phyloP scores from a whole-genome alignment of 2,797 vertebrate genomes.

The Mus minutoides region DNA sequence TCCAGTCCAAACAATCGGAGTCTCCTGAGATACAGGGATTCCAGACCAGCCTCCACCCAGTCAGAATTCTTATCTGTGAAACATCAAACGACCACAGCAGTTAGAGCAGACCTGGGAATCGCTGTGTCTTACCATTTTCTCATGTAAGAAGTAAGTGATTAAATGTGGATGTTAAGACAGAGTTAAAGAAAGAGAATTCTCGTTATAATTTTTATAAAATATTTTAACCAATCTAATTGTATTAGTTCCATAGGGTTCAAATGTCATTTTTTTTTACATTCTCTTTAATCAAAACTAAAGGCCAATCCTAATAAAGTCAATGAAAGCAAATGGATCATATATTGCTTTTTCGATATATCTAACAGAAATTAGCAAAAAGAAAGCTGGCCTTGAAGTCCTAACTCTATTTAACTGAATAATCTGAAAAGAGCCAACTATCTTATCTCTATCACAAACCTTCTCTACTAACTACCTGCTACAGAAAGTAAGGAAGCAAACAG shows the following conservation, averaged over 20 bases:
- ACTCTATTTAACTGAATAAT: neutral
- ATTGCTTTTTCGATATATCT: conserved; percentile 48
- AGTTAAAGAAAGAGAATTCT: conserved; percentile 37
- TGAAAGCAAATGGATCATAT: conserved; percentile 35
- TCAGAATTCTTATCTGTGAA: conserved; percentile 60
- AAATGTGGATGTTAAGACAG: neutral
- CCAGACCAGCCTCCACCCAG: conserved; percentile 23
- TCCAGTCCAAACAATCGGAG: conserved; percentile 52
- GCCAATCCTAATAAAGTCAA: conserved; percentile 62
- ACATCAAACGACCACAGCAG: conserved; percentile 57
- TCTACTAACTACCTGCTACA: neutral
- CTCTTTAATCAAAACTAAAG: conserved; percentile 55
- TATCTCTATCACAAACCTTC: neutral
- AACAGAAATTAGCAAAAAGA: conserved; percentile 8
- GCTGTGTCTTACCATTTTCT: conserved; percentile 49
- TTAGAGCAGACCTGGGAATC: conserved; percentile 13
- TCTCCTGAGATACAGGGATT: conserved; percentile 14
- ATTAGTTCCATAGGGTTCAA: conserved; percentile 43
- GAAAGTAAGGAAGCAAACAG: neutral
- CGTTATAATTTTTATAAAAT: conserved; percentile 20
- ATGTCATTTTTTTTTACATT: conserved; percentile 54
- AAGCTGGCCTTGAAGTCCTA: neutral
- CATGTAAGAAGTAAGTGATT: conserved; percentile 60
- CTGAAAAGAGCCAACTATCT: neutral
- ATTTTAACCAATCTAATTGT: conserved; percentile 31